These are phyloP conservation scores for Tichodroma muraria DNA, from an alignment of 2,113 vertebrate genomes.

Conservation along the genomic window DNA sequence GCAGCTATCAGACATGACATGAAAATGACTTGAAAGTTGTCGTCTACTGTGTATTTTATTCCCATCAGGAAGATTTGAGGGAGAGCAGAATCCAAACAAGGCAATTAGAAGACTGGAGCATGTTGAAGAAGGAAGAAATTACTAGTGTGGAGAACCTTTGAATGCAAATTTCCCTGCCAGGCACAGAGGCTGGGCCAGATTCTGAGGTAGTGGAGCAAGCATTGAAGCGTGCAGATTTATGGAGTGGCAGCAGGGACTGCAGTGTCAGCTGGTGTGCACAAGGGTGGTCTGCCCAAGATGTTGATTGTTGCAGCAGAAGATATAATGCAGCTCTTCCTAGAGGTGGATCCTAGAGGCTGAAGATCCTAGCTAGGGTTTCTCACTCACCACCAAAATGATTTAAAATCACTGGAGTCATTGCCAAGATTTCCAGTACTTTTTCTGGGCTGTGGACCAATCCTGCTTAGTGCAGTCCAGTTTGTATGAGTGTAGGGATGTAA, in stretches of 20 bases:
- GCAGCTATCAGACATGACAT: not conserved
- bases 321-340: not conserved
- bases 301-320: not conserved
- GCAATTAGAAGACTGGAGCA: not conserved
- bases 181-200: not conserved
- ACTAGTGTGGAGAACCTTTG: not conserved
- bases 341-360: not conserved
- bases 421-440: not conserved
- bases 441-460: conserved; percentile 8
- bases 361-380: not conserved
- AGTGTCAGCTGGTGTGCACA: not conserved
- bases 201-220: not conserved
- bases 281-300: not conserved
- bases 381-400: not conserved
- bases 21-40: conserved; percentile 36
- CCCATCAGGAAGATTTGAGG: conserved; percentile 11
- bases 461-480: not conserved
- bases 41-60: conserved; percentile 13
- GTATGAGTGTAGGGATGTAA: not conserved
- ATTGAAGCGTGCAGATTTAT: rapidly evolving
- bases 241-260: not conserved
- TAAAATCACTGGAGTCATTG: not conserved
- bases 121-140: not conserved
- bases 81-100: conserved; percentile 30
- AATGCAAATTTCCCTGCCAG: not conserved